Percentiles rank a stretch among this genome's conserved stretches.
phyloP scores from a whole-genome alignment of 1,140 invertebrate species.

The Philopotamus ludificatus region DNA sequence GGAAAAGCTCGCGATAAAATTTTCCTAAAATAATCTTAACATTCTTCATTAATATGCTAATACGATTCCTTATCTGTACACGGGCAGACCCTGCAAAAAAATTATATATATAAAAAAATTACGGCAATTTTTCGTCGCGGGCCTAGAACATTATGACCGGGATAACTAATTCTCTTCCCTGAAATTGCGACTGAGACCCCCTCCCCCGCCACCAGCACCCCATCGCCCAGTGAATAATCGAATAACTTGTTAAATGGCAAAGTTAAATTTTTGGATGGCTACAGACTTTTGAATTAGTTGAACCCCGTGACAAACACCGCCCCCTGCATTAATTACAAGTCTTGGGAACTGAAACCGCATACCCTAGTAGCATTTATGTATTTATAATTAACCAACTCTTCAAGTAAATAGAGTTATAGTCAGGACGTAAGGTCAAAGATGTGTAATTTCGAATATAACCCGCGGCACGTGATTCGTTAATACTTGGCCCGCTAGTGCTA shows the following conservation, averaged over 20 bases:
- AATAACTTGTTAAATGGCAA: conserved; percentile 18
- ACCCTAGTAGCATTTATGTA: too few relatives aligned
- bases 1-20: too few relatives aligned
- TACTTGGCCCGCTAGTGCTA: too few relatives aligned
- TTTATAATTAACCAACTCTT: too few relatives aligned
- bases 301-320: not conserved
- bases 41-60: conserved; percentile 21
- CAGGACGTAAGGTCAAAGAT: too few relatives aligned
- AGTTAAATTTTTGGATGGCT: conserved; percentile 3
- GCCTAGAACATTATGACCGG: not conserved
- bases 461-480: too few relatives aligned
- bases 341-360: too few relatives aligned
- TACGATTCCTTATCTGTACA: conserved; percentile 18
- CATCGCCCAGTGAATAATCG: conserved; percentile 23
- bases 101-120: not conserved
- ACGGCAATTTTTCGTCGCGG: not conserved
- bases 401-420: too few relatives aligned
- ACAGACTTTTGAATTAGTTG: not conserved
- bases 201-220: too few relatives aligned
- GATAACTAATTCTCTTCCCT: not conserved
- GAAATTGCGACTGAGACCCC: not conserved
- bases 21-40: not conserved
- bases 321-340: not conserved
- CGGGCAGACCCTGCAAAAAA: conserved; percentile 7
- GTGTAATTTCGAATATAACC: too few relatives aligned